Percentiles rank a stretch among this genome's conserved stretches.
Evolutionary conservation across 2,888 invertebrate species (phyloP).

Genomic region (Girardia tigrina): DNA sequence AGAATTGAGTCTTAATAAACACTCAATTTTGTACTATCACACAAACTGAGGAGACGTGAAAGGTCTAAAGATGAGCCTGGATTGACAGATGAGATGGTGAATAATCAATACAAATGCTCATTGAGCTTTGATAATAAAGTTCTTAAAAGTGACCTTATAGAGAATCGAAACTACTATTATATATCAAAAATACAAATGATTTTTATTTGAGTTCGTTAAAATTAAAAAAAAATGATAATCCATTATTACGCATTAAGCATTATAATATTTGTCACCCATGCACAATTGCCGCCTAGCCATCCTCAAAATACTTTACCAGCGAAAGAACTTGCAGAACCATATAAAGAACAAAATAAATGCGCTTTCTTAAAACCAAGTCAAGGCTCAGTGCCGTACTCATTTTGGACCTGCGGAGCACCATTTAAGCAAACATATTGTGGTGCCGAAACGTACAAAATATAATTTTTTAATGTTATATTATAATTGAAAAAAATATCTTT

Average conservation of each 20-base stretch:
- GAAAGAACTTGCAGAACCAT: conserved; percentile 21
- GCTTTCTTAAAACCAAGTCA: neutral
- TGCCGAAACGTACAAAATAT: neutral
- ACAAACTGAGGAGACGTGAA: too few species aligned
- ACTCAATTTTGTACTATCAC: too few species aligned
- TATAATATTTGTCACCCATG: neutral
- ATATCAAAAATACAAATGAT: neutral
- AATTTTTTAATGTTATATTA: neutral
- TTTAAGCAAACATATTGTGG: conserved; percentile 32
- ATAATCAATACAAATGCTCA: neutral
- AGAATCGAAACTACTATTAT: neutral
- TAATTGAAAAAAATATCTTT: neutral
- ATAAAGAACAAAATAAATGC: conserved; percentile 27
- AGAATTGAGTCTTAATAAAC: too few species aligned
- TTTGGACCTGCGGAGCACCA: conserved; percentile 32
- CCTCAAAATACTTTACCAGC: neutral
- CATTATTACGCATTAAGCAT: neutral
- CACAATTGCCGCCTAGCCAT: neutral
- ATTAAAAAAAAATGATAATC: neutral
- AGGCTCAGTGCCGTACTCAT: conserved; percentile 17
- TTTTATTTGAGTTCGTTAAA: neutral
- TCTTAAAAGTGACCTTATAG: neutral
- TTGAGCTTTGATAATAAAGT: neutral
- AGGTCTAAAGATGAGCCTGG: neutral
- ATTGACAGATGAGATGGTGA: too few species aligned